Percentiles rank a stretch among this genome's conserved stretches.
phyloP scores from a whole-genome alignment of 1,140 invertebrate genomes.

The Paraescarpia echinospica region DNA sequence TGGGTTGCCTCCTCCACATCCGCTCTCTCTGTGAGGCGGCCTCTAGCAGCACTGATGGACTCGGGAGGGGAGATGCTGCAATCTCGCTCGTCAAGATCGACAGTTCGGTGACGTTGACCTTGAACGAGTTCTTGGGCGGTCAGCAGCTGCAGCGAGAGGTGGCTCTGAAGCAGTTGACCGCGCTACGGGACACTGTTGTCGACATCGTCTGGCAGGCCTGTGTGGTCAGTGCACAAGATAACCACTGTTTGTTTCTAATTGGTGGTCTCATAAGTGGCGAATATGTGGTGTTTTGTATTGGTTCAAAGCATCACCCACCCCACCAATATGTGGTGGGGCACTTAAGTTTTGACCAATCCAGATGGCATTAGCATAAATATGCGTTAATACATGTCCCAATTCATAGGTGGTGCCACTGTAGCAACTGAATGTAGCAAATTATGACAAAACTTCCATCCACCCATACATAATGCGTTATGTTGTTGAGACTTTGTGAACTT shows the following conservation, averaged over 20 bases:
- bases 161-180: slow-evolving; percentile 42
- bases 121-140: slow-evolving; percentile 47
- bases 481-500: no score
- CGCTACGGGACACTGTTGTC: slow-evolving; percentile 47
- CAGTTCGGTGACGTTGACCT: slow-evolving; percentile 40
- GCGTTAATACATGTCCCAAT: no score
- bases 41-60: slow-evolving; percentile 43
- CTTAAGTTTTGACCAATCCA: no score
- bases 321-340: background rate
- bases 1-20: slow-evolving; percentile 53
- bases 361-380: no score
- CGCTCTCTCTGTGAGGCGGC: slow-evolving; percentile 50
- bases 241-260: background rate
- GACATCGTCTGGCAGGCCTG: slow-evolving; percentile 55
- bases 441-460: no score
- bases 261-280: background rate
- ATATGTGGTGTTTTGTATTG: background rate
- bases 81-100: slow-evolving; percentile 49
- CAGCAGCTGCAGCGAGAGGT: slow-evolving; percentile 42
- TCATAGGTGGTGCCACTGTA: no score
- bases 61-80: slow-evolving; percentile 39
- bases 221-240: slow-evolving; percentile 40
- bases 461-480: no score
- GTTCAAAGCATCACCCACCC: background rate
- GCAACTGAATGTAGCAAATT: no score